phyloP scores from a whole-genome alignment of 2,888 invertebrate species.

The Hydriomena furcata region DNA sequence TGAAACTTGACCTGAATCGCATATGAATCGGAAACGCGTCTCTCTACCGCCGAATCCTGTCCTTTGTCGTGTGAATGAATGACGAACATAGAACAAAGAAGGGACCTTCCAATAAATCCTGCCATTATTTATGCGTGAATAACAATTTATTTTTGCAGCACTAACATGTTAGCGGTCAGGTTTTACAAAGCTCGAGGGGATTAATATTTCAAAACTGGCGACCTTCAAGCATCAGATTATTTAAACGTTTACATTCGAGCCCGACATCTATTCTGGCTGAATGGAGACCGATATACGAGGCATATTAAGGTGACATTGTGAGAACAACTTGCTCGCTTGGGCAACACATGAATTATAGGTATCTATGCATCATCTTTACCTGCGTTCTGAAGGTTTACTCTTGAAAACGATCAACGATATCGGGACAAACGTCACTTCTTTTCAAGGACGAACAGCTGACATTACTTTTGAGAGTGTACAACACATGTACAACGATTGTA shows the following conservation, averaged over 20 bases:
- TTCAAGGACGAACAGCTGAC: no score
- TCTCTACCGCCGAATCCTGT: no score
- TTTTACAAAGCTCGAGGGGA: slow-evolving; percentile 62
- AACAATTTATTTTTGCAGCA: slow-evolving; percentile 15
- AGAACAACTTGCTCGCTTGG: slow-evolving; percentile 50
- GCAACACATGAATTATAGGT: slow-evolving; percentile 39
- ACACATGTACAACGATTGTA: no score
- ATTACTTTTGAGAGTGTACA: no score
- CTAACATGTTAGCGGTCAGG: slow-evolving; percentile 38
- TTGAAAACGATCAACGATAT: no score
- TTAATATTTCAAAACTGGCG: slow-evolving; percentile 64
- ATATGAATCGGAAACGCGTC: no score
- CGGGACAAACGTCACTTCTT: no score
- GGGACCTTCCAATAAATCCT: not conserved
- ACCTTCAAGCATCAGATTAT: slow-evolving; percentile 71
- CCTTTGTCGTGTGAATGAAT: slow-evolving; percentile 2
- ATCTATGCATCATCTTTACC: slow-evolving; percentile 29
- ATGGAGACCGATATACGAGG: slow-evolving; percentile 51
- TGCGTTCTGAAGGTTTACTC: not conserved
- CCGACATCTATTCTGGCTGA: slow-evolving; percentile 48
- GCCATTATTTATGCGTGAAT: slow-evolving; percentile 3
- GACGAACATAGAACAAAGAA: not conserved
- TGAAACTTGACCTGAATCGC: no score
- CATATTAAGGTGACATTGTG: slow-evolving; percentile 62
- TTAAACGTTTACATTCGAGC: slow-evolving; percentile 69